Evolutionary conservation across 2,797 vertebrate genomes (phyloP).

Genomic region (Chlorospingus flavigularis): DNA sequence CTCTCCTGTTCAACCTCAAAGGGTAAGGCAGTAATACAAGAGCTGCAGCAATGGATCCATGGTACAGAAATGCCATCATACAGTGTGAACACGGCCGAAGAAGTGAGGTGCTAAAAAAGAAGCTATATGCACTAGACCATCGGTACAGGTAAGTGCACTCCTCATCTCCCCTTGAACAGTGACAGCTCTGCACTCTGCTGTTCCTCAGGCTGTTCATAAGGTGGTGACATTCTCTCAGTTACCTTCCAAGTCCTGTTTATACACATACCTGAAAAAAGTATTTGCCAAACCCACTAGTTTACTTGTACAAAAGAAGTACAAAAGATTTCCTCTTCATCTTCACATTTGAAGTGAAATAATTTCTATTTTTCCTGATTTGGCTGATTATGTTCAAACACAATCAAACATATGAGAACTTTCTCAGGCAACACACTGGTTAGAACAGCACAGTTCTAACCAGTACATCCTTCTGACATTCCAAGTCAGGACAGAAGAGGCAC

Average conservation of each 20-base stretch:
- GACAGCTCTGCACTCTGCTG: not conserved
- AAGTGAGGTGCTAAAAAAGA: not conserved
- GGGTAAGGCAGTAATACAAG: not conserved
- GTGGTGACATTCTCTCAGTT: not conserved
- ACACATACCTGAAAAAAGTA: not conserved
- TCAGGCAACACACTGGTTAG: not conserved
- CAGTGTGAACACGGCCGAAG: not conserved
- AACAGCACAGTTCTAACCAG: not conserved
- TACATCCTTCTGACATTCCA: not conserved
- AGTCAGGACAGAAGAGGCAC: not conserved
- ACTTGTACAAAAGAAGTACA: not conserved
- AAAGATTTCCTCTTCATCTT: not conserved
- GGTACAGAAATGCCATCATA: not conserved
- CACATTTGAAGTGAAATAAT: not conserved
- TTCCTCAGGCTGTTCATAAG: not conserved
- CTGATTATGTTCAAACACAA: not conserved
- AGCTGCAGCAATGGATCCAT: not conserved
- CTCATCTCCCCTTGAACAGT: not conserved
- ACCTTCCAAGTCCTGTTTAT: not conserved
- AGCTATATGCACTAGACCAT: not conserved
- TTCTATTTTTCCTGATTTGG: not conserved
- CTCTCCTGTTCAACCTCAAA: not conserved
- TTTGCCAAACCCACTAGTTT: not conserved
- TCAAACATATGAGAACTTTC: not conserved
- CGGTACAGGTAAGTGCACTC: not conserved